phyloP scores from a whole-genome alignment of 2,888 invertebrate species.

The Eremobia ochroleuca region DNA sequence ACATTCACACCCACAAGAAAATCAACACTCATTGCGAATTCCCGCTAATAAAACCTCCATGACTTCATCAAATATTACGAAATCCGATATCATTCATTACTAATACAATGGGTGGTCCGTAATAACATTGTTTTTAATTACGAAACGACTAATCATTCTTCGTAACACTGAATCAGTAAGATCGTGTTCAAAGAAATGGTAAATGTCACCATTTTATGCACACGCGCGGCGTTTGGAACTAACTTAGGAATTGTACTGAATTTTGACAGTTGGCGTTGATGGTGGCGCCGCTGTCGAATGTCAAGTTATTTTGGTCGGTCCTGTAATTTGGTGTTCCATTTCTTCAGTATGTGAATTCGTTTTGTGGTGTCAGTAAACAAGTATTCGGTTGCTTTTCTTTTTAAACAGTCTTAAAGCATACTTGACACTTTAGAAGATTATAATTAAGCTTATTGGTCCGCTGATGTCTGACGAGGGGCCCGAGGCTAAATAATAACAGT shows the following conservation, averaged over 20 bases:
- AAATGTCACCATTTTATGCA: not conserved
- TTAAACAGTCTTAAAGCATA: not conserved
- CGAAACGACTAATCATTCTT: slow-evolving; percentile 64
- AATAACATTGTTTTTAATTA: slow-evolving; percentile 64
- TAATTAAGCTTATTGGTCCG: not conserved
- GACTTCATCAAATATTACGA: slow-evolving; percentile 38
- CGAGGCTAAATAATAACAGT: too few species aligned
- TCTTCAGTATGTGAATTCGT: slow-evolving; percentile 35
- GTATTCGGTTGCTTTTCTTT: slow-evolving; percentile 31
- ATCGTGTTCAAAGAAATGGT: slow-evolving; percentile 41
- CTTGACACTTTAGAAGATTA: not conserved
- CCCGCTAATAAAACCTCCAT: slow-evolving; percentile 14
- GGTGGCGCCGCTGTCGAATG: slow-evolving; percentile 16
- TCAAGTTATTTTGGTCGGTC: not conserved
- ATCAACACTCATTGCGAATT: slow-evolving; percentile 48
- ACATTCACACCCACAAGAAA: slow-evolving; percentile 36
- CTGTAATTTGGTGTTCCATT: slow-evolving; percentile 25
- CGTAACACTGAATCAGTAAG: slow-evolving; percentile 54
- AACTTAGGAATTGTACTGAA: not conserved
- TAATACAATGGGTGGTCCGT: slow-evolving; percentile 69
- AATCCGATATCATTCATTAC: slow-evolving; percentile 42
- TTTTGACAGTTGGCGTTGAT: slow-evolving; percentile 14
- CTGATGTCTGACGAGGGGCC: too few species aligned
- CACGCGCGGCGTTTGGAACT: slow-evolving; percentile 11
- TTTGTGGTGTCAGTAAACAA: slow-evolving; percentile 28